These are phyloP conservation scores for Cichladusa arquata DNA, from an alignment of 2,113 vertebrate genomes.

Conservation along the genomic window DNA sequence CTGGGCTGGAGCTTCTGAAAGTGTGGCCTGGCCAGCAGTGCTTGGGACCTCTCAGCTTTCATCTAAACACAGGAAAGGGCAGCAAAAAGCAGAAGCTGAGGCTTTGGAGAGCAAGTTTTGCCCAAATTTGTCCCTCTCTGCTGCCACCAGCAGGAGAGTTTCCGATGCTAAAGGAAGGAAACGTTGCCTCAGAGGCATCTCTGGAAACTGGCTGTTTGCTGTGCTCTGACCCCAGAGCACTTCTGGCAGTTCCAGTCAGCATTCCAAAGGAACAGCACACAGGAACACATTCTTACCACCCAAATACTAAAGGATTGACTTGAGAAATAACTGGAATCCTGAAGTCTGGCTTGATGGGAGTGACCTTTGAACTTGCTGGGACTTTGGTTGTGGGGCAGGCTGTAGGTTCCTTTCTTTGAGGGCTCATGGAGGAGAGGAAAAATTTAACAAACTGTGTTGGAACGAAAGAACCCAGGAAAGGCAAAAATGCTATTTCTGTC, in stretches of 20 bases:
- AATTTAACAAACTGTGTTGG: background rate
- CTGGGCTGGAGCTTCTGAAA: background rate
- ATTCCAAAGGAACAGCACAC: background rate
- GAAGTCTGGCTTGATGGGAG: background rate
- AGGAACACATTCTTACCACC: background rate
- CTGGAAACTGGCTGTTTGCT: background rate
- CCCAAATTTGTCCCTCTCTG: background rate
- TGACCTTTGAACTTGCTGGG: background rate
- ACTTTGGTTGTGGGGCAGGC: background rate
- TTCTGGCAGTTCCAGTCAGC: background rate
- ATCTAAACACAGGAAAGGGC: background rate
- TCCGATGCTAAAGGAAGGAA: background rate
- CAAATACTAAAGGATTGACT: background rate
- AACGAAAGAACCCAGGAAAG: constrained; percentile 23
- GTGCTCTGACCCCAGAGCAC: background rate
- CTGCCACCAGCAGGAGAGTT: constrained; percentile 29
- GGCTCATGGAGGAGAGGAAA: background rate
- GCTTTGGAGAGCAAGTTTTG: background rate
- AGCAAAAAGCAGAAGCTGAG: background rate
- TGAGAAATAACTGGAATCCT: background rate
- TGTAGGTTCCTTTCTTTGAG: background rate
- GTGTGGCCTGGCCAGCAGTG: background rate
- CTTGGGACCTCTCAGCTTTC: background rate
- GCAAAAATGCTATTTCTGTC: constrained; percentile 53
- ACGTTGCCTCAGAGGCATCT: background rate